phyloP scores from a whole-genome alignment of 2,113 vertebrate genomes.

The rat (Rattus norvegicus) region GRCr8 NC_086032.1:8686501-8687000 shows the following conservation, averaged over 20 bases:
- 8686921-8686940: constrained; percentile 12
- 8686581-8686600: neutral
- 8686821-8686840: neutral
- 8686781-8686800: neutral
- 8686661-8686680: constrained; percentile 13
- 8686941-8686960: constrained; percentile 25
- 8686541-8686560: neutral
- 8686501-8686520: neutral
- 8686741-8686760: neutral
- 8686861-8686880: constrained; percentile 7
- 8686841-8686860: neutral
- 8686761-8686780: constrained; percentile 14
- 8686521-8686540: neutral
- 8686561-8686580: neutral
- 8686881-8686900: constrained; percentile 20
- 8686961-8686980: constrained; percentile 25
- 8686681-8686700: neutral
- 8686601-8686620: neutral
- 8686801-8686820: neutral
- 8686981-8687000: constrained; percentile 61
- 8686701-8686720: neutral
- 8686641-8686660: neutral
- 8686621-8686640: neutral
- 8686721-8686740: neutral
- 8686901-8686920: constrained; percentile 34